Base-by-base conservation (phyloP, 2,113 vertebrate genomes). In the Nymphicus hollandicus region DNA sequence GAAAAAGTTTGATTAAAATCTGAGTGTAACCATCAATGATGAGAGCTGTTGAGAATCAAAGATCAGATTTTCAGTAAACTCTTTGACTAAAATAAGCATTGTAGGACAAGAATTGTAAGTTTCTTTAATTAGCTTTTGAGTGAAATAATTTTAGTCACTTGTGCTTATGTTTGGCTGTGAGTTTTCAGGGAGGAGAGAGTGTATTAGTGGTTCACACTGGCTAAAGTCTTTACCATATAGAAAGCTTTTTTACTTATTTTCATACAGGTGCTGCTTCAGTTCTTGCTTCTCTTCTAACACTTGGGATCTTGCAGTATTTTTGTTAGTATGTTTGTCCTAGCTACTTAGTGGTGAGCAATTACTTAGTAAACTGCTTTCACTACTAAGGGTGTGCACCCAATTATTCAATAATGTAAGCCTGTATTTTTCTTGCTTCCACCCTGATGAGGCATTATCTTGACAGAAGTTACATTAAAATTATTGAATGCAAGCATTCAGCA, bases 391-490 rank as follows among this genome's bases (percentile, higher is more conserved):
- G 74, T 94, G 86, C 74, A 85, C 78, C 13, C 46, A 85, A 61
- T 96, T 91, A 89, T 74, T 28, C 72, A 83, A 6, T 73, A 93
- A 90, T 65, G 71, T 95, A 77, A 81, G 49, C 74, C 60, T 47
- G n/a, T 63, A 13, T 65, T 85, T 82, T 78, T 64, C 29, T 83
- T 88, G 29, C 61, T 64, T 71, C 64, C 55, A 68, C 39, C 60
- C 64, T 74, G 55, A 78, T 74, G 72, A 33, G 60, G 43, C 76
- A 86, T 91, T 56, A 81, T 28, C 46, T 68, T 35, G 52, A 88
- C 68, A 69, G 41, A 29, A 81, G 24, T 58, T 85, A 86, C 63
- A 64, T 73, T 80, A 80, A 88, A 89, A 86, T 88, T 44, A 71
- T 3, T 71, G 50, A 47, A n/a, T 64, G 46, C 61, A 81, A 83